phyloP scores from a whole-genome alignment of 2,888 invertebrate genomes.

The Callyntrura sp. region DNA sequence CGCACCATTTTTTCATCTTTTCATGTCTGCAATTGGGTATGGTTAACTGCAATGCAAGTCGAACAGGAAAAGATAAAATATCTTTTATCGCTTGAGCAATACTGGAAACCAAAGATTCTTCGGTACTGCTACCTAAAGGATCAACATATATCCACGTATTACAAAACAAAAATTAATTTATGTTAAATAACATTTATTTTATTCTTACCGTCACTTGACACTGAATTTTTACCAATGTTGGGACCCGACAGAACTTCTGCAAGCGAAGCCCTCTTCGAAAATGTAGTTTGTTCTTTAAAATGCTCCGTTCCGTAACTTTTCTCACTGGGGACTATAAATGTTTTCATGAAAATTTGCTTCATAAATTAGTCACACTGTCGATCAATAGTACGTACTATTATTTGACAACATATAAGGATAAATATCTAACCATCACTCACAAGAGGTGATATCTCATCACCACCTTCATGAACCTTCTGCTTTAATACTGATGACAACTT shows the following conservation, averaged over 20 bases:
- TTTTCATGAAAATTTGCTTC: background rate
- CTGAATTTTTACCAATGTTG: constrained; percentile 20
- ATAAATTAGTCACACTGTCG: background rate
- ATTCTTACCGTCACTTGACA: constrained; percentile 23
- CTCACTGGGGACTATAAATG: background rate
- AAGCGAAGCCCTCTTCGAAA: constrained; percentile 58
- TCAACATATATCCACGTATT: background rate
- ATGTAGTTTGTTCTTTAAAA: background rate
- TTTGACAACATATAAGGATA: too few species aligned
- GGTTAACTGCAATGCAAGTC: constrained; percentile 92
- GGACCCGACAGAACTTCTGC: constrained; percentile 13
- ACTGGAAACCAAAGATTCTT: constrained; percentile 48
- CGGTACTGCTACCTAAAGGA: constrained; percentile 10
- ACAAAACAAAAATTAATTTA: background rate
- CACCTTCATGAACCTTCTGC: constrained; percentile 10
- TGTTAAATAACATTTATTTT: background rate
- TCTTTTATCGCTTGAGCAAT: constrained; percentile 39
- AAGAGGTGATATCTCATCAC: constrained; percentile 29
- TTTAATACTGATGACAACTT: constrained; percentile 48
- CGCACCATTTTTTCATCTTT: constrained; percentile 93
- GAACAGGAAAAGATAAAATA: constrained; percentile 88
- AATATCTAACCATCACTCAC: constrained; percentile 47
- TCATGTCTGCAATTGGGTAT: constrained; percentile 96
- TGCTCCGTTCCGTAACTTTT: background rate
- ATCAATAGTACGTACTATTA: too few species aligned